These are phyloP conservation scores for Orchesella cincta DNA, from an alignment of 1,140 invertebrate species.

Conservation along the genomic window DNA sequence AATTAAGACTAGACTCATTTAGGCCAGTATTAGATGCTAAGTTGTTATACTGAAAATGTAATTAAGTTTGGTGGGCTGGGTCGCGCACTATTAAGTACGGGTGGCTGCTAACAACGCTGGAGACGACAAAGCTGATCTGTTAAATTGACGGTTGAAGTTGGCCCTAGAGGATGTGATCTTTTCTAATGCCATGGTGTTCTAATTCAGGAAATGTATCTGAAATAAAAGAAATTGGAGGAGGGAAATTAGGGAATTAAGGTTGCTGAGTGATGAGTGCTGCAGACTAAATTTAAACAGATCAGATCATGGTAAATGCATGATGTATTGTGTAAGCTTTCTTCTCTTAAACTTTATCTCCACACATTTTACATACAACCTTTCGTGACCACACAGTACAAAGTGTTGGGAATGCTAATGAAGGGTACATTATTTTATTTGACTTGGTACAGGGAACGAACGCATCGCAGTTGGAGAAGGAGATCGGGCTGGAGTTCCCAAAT, in stretches of 20 bases:
- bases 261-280: neutral
- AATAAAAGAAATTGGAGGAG: neutral
- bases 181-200: too few relatives aligned
- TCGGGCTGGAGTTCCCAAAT: constrained; percentile 93
- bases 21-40: too few relatives aligned
- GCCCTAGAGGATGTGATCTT: too few relatives aligned
- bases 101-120: too few relatives aligned
- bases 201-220: neutral
- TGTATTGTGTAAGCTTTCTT: constrained; percentile 29
- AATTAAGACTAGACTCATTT: too few relatives aligned
- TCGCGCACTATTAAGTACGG: too few relatives aligned
- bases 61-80: too few relatives aligned
- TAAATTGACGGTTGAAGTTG: too few relatives aligned
- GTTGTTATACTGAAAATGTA: too few relatives aligned
- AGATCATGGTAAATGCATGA: constrained; percentile 30
- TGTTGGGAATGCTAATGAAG: neutral
- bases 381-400: neutral
- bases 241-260: neutral
- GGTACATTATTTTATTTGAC: constrained; percentile 23
- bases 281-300: neutral
- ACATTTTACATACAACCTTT: neutral
- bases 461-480: constrained; percentile 96
- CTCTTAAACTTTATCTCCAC: neutral
- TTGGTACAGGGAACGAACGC: constrained; percentile 88
- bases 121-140: too few relatives aligned